A percentile compares a stretch with the other conserved stretches of the same genome.
Conservation (phyloP, 2,113 vertebrate species). For the Bombycilla garrulus region DNA sequence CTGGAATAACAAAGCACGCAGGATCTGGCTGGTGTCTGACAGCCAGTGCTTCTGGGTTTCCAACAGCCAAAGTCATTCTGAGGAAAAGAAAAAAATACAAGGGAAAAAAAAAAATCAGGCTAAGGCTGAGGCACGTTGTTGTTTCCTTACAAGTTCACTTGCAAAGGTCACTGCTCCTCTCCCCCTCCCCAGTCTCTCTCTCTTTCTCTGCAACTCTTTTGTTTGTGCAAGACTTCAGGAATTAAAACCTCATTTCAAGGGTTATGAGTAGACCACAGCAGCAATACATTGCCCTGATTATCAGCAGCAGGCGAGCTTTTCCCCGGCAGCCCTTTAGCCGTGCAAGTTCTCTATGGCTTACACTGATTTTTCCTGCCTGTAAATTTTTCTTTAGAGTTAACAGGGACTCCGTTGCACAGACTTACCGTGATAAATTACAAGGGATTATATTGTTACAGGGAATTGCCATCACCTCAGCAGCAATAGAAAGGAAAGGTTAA, state of each 20-base stretch:
- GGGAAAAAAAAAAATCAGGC: neutral
- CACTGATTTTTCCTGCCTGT: conserved; percentile 1
- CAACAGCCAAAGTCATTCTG: neutral
- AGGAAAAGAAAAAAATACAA: neutral
- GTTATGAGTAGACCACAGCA: conserved; percentile 37
- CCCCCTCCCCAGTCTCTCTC: neutral
- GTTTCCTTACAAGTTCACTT: conserved; percentile 27
- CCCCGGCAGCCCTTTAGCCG: neutral
- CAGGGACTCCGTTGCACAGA: neutral
- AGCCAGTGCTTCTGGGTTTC: conserved; percentile 6
- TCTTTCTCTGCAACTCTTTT: conserved; percentile 24
- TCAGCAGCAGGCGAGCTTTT: conserved; percentile 12
- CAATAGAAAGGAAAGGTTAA: neutral
- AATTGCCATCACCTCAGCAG: conserved; percentile 41
- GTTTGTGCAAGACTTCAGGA: conserved; percentile 49
- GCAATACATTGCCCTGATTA: conserved; percentile 1
- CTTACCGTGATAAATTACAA: neutral
- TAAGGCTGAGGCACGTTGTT: neutral
- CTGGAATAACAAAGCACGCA: neutral
- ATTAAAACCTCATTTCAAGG: conserved; percentile 60
- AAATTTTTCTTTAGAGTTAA: neutral
- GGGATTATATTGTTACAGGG: conserved; percentile 49
- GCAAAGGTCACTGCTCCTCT: conserved; percentile 43
- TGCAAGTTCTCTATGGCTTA: neutral
- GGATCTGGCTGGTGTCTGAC: neutral